Base-by-base conservation (phyloP, 2,797 vertebrate species). In the Pagetopsis macropterus region DNA sequence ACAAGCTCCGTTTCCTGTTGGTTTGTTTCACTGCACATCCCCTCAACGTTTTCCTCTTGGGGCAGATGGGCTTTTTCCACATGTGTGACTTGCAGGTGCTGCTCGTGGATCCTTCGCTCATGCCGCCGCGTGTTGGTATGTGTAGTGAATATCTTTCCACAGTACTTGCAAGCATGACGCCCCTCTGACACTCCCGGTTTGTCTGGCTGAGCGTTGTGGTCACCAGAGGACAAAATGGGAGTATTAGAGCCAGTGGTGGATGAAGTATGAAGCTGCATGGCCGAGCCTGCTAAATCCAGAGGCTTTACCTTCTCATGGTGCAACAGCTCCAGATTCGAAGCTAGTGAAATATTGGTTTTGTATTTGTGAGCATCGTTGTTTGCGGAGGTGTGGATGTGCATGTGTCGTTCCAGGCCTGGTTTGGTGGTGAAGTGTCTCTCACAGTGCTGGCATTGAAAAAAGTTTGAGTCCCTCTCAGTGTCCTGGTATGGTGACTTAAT, bases 111-210 rank as follows among this genome's bases (percentile, higher is more conserved):
- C 75, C 96, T 93, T 1, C 94, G 95, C 75, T 98, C 96, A 67
- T 98, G 97, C 48, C 96, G 92, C 11, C 94, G 88, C 94, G 96
- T 95, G 70, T 96, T 97, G 27, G 94, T 96, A 37, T 96, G 94
- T 17, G 96, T 96, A 44, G 94, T 96, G 77, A 98, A 98, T 43
- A 95, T 92, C 82, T 98, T 97, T 69, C 96, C 96, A 88, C 97
- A 97, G 73, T 96, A 96, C 56, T 95, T 96, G 90, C 96, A 98
- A 0, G 95, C 94, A 68, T 97, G 95, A 76, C 93, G 86, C 33
- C 92, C 94, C 61, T 94, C 96, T 48, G 90, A 84, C 27, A 92
- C 93, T 21, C 88, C 92, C 5, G 88, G 93, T 73, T 95, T 94
- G 71, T 95, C 95, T 2, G 85, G 74, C 13, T 90, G 59, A 11